Conservation (phyloP, 2,888 invertebrate genomes). For the Troilus luridus region DNA sequence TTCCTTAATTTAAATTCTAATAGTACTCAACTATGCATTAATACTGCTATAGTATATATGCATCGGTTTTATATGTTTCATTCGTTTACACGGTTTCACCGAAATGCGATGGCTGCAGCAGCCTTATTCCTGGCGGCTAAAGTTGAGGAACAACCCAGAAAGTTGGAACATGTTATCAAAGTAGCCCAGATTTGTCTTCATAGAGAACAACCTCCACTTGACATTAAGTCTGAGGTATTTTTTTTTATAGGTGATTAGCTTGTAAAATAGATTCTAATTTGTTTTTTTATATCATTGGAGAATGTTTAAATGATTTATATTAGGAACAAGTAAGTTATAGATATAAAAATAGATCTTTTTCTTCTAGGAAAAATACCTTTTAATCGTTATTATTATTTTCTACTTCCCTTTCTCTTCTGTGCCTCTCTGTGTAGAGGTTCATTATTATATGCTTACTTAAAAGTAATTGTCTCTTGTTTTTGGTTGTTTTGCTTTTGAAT, state of each 20-base stretch:
- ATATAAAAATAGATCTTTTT: not conserved
- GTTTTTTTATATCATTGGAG: not conserved
- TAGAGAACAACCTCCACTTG: constrained; percentile 76
- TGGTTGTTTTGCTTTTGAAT: no score
- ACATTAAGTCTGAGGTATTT: constrained; percentile 81
- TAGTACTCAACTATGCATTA: constrained; percentile 94
- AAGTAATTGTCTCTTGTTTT: no score
- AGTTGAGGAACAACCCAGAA: constrained; percentile 98
- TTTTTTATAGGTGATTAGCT: not conserved
- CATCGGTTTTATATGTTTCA: constrained; percentile 99
- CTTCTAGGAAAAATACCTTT: not conserved
- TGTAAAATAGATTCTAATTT: no score
- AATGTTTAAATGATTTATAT: not conserved
- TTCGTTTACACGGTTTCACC: constrained; percentile 94
- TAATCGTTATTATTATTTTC: not conserved
- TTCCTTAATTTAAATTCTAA: constrained; percentile 67
- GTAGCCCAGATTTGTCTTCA: constrained; percentile 90
- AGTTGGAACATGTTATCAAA: constrained; percentile 96
- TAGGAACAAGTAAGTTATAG: not conserved
- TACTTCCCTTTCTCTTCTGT: no score
- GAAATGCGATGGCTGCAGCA: constrained; percentile 94
- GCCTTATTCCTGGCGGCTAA: constrained; percentile 97
- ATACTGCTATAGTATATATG: constrained; percentile 99
- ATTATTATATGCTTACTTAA: no score
- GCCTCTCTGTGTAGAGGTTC: no score